Evolutionary conservation across 2,888 invertebrate species (phyloP).

Genomic region (Bellardia pandia): DNA sequence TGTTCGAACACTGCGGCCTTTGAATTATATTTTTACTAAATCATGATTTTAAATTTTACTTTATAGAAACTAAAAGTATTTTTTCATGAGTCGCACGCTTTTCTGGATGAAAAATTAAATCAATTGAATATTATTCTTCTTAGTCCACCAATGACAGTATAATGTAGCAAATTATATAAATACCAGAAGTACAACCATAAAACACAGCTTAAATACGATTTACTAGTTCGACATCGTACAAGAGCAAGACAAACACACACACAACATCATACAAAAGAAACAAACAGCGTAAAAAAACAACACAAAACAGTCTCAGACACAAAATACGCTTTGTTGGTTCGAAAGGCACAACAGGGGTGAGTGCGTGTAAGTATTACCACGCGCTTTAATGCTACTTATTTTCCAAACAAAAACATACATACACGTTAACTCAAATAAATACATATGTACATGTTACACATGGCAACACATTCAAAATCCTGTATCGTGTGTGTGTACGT

Average conservation of each 20-base stretch:
- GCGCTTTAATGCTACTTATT: slow-evolving; percentile 74
- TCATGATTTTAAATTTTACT: too few relatives aligned
- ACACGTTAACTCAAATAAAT: slow-evolving; percentile 4
- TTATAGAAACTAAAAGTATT: neutral
- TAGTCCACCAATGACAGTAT: slow-evolving; percentile 19
- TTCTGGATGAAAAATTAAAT: slow-evolving; percentile 39
- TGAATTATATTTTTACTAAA: too few relatives aligned
- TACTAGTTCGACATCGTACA: neutral
- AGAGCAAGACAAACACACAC: neutral
- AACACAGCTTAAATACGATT: neutral
- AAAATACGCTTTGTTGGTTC: neutral
- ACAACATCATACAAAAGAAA: neutral
- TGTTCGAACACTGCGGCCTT: too few relatives aligned
- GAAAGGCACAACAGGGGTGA: neutral
- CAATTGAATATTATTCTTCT: slow-evolving; percentile 40
- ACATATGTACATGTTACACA: neutral
- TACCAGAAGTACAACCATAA: slow-evolving; percentile 8
- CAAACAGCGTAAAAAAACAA: neutral
- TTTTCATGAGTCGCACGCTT: neutral
- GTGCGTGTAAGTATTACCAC: slow-evolving; percentile 69
- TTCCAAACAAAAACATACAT: slow-evolving; percentile 65
- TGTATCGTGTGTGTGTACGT: neutral
- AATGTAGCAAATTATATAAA: slow-evolving; percentile 52
- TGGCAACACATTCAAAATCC: slow-evolving; percentile 33
- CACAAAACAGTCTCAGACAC: neutral